Percentiles rank a stretch among this genome's conserved stretches.
phyloP scores from a whole-genome alignment of 2,113 vertebrate species.

The Tragulus kanchil region DNA sequence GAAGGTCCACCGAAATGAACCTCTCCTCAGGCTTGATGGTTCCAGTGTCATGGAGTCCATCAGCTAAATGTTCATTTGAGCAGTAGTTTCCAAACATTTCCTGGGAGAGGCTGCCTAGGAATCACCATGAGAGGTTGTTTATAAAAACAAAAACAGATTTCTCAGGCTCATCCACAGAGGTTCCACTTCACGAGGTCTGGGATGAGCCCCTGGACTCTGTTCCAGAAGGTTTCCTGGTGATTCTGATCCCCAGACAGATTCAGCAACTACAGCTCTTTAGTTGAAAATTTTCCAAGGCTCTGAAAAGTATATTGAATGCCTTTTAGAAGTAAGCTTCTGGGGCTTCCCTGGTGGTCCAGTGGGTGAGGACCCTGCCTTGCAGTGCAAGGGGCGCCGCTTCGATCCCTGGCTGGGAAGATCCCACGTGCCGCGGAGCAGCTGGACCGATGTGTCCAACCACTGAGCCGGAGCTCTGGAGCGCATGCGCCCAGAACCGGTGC shows the following conservation, averaged over 20 bases:
- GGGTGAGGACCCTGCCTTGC: too few species aligned
- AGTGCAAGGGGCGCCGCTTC: too few species aligned
- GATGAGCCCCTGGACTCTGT: background rate
- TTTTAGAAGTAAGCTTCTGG: background rate
- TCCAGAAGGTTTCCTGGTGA: background rate
- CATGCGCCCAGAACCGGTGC: too few species aligned
- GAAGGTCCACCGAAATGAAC: background rate
- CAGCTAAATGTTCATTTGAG: background rate
- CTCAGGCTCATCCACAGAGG: background rate
- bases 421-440: too few species aligned
- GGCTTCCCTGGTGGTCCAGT: too few species aligned
- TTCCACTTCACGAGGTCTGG: background rate
- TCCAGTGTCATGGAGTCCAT: background rate
- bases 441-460: too few species aligned
- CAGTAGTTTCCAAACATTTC: background rate
- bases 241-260: background rate
- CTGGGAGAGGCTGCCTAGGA: background rate
- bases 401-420: too few species aligned
- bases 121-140: background rate
- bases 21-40: background rate
- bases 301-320: background rate
- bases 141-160: background rate
- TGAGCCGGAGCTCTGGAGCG: too few species aligned
- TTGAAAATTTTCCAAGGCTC: background rate
- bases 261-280: background rate